Conservation (phyloP, 1,140 invertebrate genomes). For the Eupristina koningsbergeri region DNA sequence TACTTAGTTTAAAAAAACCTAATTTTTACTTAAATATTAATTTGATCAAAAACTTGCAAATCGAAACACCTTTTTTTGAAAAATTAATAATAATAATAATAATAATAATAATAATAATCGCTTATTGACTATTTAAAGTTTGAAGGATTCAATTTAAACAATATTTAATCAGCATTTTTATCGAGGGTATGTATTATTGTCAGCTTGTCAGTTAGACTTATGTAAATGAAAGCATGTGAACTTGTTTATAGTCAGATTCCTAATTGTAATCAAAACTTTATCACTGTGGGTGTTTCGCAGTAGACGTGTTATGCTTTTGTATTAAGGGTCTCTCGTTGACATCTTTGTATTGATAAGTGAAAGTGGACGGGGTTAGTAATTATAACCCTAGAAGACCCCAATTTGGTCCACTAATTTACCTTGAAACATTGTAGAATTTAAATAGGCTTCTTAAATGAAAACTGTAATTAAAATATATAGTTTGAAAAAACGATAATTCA, state of each 20-base stretch:
- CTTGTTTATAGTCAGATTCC: slow-evolving; percentile 28
- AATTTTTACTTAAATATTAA: no score
- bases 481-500: neutral
- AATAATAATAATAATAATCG: neutral
- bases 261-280: slow-evolving; percentile 49
- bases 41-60: no score
- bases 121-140: neutral
- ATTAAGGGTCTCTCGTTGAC: slow-evolving; percentile 24
- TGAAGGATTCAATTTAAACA: neutral
- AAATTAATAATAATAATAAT: no score
- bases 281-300: slow-evolving; percentile 28
- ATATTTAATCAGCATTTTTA: slow-evolving; percentile 7
- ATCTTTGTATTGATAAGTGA: slow-evolving; percentile 35
- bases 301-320: slow-evolving; percentile 30
- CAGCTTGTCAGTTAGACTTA: slow-evolving; percentile 38
- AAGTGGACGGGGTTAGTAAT: slow-evolving; percentile 12
- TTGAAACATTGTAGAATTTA: neutral
- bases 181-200: slow-evolving; percentile 18
- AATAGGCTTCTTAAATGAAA: neutral
- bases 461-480: neutral
- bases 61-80: no score
- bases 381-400: neutral
- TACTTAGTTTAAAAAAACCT: no score
- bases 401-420: slow-evolving; percentile 19
- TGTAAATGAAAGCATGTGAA: slow-evolving; percentile 51